Evolutionary conservation across 2,888 invertebrate species (phyloP).

Genomic region (Eupsilia transversa): DNA sequence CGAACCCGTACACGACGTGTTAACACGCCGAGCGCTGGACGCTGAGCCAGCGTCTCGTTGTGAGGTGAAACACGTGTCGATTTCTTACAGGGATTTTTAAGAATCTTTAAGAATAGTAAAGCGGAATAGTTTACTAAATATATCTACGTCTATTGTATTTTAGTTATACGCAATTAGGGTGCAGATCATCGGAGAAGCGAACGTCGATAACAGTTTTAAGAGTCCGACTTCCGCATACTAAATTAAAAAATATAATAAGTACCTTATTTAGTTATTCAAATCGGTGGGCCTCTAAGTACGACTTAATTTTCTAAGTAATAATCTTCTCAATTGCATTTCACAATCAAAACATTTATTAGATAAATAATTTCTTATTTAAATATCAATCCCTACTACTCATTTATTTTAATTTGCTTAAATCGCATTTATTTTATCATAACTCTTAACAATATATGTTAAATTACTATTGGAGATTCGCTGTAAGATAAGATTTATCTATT

Average conservation of each 20-base stretch:
- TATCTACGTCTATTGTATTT: too few relatives aligned
- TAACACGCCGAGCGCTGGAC: too few relatives aligned
- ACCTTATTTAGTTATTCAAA: background rate
- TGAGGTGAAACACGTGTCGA: too few relatives aligned
- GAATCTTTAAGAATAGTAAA: too few relatives aligned
- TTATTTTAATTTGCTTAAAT: background rate
- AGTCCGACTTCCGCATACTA: background rate
- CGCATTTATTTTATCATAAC: conserved; percentile 2
- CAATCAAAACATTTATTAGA: background rate
- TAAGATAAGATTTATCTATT: background rate
- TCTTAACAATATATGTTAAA: background rate
- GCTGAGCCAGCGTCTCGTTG: too few relatives aligned
- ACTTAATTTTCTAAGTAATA: background rate
- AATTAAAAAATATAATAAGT: background rate
- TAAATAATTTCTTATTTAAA: background rate
- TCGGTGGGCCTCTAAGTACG: conserved; percentile 8
- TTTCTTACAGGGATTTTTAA: too few relatives aligned
- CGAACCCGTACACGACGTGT: too few relatives aligned
- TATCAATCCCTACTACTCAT: background rate
- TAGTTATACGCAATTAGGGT: too few relatives aligned
- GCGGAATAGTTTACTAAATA: too few relatives aligned
- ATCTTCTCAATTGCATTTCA: background rate
- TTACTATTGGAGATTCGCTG: conserved; percentile 26
- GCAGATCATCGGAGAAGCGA: too few relatives aligned
- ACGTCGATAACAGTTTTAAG: background rate